Conservation (phyloP, 2,888 invertebrate species). For the Ormyrus thymus region DNA sequence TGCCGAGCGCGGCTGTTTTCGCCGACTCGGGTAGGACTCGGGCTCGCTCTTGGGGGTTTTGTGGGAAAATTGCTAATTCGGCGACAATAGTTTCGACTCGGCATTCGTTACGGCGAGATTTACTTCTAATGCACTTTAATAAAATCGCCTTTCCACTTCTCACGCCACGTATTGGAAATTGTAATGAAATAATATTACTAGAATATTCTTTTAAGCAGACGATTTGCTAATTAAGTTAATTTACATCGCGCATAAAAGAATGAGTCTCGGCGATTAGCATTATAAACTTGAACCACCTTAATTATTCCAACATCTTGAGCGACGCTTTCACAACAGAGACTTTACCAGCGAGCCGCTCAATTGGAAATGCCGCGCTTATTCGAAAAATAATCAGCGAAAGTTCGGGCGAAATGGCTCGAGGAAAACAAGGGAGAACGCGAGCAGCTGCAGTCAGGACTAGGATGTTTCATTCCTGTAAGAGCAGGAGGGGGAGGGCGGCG, state of each 20-base stretch:
- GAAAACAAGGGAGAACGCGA: background rate
- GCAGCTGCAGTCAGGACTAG: background rate
- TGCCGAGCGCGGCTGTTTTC: no score
- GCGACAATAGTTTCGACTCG: background rate
- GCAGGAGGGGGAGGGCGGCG: background rate
- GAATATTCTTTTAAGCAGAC: background rate
- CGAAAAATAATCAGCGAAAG: background rate
- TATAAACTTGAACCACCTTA: no score
- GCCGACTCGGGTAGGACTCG: no score
- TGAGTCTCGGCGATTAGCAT: no score
- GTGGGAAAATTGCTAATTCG: background rate
- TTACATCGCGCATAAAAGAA: background rate
- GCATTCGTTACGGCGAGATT: background rate
- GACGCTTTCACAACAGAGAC: no score
- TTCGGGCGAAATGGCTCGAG: background rate
- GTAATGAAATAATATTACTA: background rate
- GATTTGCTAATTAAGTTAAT: background rate
- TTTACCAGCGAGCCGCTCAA: no score
- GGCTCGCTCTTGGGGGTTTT: background rate
- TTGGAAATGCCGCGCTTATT: no score
- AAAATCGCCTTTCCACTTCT: constrained; percentile 7
- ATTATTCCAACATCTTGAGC: no score
- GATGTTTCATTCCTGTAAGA: no score
- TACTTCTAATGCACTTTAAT: background rate
- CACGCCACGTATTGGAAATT: constrained; percentile 8